phyloP scores from a whole-genome alignment of 1,140 invertebrate species.

The Thalassaphorura encarpata region DNA sequence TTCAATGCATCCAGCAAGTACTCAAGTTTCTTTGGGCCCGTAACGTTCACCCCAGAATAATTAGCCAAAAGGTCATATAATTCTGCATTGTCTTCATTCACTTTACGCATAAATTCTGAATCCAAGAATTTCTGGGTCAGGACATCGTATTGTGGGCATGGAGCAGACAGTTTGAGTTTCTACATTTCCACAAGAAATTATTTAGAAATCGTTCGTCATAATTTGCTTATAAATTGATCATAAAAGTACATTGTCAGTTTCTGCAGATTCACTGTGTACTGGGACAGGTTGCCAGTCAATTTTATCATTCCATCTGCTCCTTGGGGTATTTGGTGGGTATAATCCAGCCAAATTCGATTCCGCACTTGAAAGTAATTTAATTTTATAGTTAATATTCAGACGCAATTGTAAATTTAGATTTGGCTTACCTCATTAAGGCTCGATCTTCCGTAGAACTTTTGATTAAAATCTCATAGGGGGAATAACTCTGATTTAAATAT shows the following conservation, averaged over 20 bases:
- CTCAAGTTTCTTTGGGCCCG: slow-evolving; percentile 55
- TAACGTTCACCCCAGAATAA: slow-evolving; percentile 54
- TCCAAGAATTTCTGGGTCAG: slow-evolving; percentile 34
- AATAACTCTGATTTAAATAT: slow-evolving; percentile 46
- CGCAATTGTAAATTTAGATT: background rate
- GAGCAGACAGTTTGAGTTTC: slow-evolving; percentile 51
- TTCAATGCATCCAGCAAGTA: slow-evolving; percentile 60
- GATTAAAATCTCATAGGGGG: slow-evolving; percentile 52
- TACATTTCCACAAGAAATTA: slow-evolving; percentile 27
- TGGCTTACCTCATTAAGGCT: slow-evolving; percentile 40
- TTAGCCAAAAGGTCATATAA: slow-evolving; percentile 53
- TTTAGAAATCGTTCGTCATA: background rate
- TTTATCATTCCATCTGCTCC: slow-evolving; percentile 55
- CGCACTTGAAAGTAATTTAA: slow-evolving; percentile 76
- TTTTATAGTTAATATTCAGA: background rate
- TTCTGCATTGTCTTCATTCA: slow-evolving; percentile 47
- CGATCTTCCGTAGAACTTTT: slow-evolving; percentile 75
- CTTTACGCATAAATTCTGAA: slow-evolving; percentile 44
- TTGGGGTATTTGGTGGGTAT: slow-evolving; percentile 57
- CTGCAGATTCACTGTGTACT: slow-evolving; percentile 58
- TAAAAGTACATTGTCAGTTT: slow-evolving; percentile 55
- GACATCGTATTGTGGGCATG: slow-evolving; percentile 51
- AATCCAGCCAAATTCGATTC: slow-evolving; percentile 68
- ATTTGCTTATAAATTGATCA: slow-evolving; percentile 8
- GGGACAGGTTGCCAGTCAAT: slow-evolving; percentile 80